These are phyloP conservation scores for Crenuchus spilurus DNA, from an alignment of 2,797 vertebrate genomes.

Conservation along the genomic window DNA sequence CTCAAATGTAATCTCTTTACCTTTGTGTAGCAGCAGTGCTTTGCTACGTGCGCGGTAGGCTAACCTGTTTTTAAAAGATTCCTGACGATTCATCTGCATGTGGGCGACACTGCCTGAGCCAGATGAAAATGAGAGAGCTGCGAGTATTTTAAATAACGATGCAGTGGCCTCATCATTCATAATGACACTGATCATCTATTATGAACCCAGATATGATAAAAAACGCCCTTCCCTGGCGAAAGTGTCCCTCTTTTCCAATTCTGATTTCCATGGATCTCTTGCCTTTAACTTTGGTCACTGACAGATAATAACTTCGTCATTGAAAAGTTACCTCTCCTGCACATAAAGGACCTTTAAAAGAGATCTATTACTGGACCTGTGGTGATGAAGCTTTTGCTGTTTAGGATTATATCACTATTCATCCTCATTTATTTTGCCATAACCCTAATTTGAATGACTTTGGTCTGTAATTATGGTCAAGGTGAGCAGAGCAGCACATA, in stretches of 20 bases:
- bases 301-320: conserved; percentile 81
- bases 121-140: conserved; percentile 71
- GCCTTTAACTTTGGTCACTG: conserved; percentile 76
- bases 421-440: conserved; percentile 76
- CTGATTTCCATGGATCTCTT: conserved; percentile 69
- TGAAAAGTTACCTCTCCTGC: conserved; percentile 67
- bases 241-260: conserved; percentile 74
- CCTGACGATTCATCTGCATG: conserved; percentile 67
- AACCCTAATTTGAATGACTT: conserved; percentile 77
- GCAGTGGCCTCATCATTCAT: conserved; percentile 76
- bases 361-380: conserved; percentile 71
- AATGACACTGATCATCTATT: conserved; percentile 83
- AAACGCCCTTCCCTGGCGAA: conserved; percentile 65
- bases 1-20: not conserved
- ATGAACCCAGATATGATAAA: conserved; percentile 76
- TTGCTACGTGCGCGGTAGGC: conserved; percentile 38
- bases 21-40: conserved; percentile 35
- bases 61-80: conserved; percentile 56
- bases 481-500: conserved; percentile 70
- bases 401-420: conserved; percentile 77
- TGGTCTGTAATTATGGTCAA: conserved; percentile 72
- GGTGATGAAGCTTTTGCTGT: conserved; percentile 73
- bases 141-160: conserved; percentile 73
- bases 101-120: conserved; percentile 59
- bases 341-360: conserved; percentile 76